Percentiles rank a stretch among this genome's conserved stretches.
These are phyloP conservation scores for Plecotus auritus DNA, from an alignment of 2,113 vertebrate genomes.

Conservation along the genomic window DNA sequence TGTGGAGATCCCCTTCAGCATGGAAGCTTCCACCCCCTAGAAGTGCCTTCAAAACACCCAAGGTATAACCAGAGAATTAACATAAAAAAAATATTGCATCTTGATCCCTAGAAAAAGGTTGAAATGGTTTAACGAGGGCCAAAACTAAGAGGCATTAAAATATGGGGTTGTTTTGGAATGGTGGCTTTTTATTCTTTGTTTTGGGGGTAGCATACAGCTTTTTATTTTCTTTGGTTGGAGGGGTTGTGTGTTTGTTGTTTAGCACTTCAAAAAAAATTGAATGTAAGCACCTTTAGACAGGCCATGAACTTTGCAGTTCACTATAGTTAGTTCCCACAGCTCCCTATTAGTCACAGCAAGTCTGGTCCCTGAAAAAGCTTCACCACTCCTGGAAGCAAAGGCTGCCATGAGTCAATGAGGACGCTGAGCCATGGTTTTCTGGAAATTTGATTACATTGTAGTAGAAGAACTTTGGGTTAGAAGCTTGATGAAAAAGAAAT, in stretches of 20 bases:
- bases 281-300: neutral
- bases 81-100: neutral
- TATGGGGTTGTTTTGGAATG: neutral
- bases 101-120: neutral
- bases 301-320: neutral
- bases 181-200: neutral
- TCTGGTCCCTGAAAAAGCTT: neutral
- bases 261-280: neutral
- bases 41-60: conserved; percentile 78
- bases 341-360: neutral
- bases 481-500: neutral
- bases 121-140: neutral
- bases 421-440: neutral
- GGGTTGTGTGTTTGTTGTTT: neutral
- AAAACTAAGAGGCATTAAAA: neutral
- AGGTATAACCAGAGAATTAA: conserved; percentile 70
- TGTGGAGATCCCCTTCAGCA: conserved; percentile 84
- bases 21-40: conserved; percentile 83
- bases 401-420: neutral
- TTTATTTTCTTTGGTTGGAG: neutral
- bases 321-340: neutral
- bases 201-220: neutral
- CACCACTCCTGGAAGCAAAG: neutral
- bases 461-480: neutral
- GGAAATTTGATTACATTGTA: neutral